Evolutionary conservation across 2,888 invertebrate species (phyloP), one percentile per base, ranked within the genome.

Genomic region (Strigamia transsilvanica): DNA sequence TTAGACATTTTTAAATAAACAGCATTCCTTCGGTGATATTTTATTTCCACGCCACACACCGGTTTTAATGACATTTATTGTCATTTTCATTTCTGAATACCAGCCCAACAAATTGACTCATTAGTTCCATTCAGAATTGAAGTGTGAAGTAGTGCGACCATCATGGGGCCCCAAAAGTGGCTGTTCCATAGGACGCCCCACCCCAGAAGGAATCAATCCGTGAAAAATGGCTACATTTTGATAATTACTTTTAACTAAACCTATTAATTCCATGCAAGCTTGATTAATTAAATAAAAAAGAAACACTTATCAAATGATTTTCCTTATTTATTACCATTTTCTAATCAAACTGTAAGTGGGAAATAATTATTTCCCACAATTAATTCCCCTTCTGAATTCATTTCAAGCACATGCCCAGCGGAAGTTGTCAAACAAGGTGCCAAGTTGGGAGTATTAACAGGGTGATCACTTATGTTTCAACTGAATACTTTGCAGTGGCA

Each of bases 401-500:
- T 56, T 56, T 56, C 56, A 18, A 56, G 56, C 56, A 56, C 18
- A 18, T 56, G 56, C 56, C 56, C 56, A 56, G 56, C 56, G 56
- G 56, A 56, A 56, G 56, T 56, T 56, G 56, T 56, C 56, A 56
- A 56, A 56, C 56, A 18, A 56, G 56, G 56, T 56, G 56, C 56
- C 56, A 56, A 56, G 4, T 56, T 18, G 18, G 51, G 18, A 56
- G 56, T 56, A 56, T 56, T 56, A 56, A 56, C 56, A 56, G 56
- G 51, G 56, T 56, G 56, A 56, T 56, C 56, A 56, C 56, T 56
- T 56, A 56, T 56, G 56, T 56, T 56, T 18, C n/a, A 56, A 56
- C 56, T 56, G 56, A 56, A 56, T 56, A 56, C 18, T 56, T 6
- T 56, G 56, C 56, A 56, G 56, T 56, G n/a, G 56, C 56, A 56